These are phyloP conservation scores for Malurus alboscapulatus DNA, from an alignment of 2,113 vertebrate species.

Conservation along the genomic window DNA sequence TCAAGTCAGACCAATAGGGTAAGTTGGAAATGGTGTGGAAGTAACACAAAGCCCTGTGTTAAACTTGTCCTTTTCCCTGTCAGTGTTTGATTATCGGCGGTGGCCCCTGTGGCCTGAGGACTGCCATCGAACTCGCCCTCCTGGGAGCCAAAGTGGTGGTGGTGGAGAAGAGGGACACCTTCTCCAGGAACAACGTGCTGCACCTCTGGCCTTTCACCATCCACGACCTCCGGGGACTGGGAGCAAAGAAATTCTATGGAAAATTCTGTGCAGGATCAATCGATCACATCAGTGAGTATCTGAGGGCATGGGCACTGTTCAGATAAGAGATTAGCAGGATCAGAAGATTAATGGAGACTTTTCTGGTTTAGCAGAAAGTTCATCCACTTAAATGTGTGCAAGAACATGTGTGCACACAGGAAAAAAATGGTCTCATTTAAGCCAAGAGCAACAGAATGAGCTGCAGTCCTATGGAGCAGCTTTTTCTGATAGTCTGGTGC, in stretches of 20 bases:
- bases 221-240: conserved; percentile 91
- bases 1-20: background rate
- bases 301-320: background rate
- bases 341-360: background rate
- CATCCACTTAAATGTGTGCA: rapidly evolving
- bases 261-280: conserved; percentile 98
- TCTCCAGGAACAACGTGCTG: conserved; percentile 95
- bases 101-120: conserved; percentile 92
- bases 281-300: conserved; percentile 95
- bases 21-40: background rate
- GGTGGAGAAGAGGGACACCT: conserved; percentile 94
- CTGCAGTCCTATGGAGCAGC: background rate
- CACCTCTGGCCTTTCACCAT: conserved; percentile 98
- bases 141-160: conserved; percentile 93
- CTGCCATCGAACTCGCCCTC: conserved; percentile 92
- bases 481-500: background rate
- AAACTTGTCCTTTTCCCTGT: background rate
- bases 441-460: background rate
- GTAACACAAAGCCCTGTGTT: background rate
- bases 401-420: background rate
- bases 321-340: background rate
- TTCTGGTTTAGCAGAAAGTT: background rate
- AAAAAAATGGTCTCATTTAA: background rate
- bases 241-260: conserved; percentile 96
- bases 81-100: conserved; percentile 96